These are phyloP conservation scores for Clarias gariepinus DNA, from an alignment of 2,113 vertebrate species.

Conservation along the genomic window DNA sequence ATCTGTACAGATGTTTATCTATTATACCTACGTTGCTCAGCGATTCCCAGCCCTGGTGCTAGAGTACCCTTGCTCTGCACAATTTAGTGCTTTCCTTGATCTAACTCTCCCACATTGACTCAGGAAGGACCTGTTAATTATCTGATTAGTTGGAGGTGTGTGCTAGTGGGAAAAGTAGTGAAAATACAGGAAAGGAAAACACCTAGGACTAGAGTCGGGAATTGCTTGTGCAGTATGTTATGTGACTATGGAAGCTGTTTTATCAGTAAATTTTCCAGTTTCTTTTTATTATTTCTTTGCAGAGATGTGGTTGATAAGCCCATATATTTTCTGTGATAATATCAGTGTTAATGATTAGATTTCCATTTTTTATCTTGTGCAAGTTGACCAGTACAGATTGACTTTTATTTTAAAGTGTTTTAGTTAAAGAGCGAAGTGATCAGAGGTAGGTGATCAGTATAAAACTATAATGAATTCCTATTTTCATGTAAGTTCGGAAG, in stretches of 20 bases:
- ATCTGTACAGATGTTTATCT: conserved; percentile 29
- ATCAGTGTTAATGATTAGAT: conserved; percentile 26
- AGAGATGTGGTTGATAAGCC: neutral
- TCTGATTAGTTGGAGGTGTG: neutral
- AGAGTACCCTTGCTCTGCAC: neutral
- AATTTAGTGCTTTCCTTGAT: neutral
- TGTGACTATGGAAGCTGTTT: conserved; percentile 1
- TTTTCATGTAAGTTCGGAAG: neutral
- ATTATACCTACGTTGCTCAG: conserved; percentile 6
- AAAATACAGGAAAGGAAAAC: neutral
- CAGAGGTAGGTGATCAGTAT: neutral
- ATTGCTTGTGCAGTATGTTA: neutral
- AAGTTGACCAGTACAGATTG: neutral
- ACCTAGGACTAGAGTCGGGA: neutral
- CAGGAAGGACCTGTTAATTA: neutral
- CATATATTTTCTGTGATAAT: conserved; percentile 4
- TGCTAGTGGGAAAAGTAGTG: neutral
- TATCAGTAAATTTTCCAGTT: conserved; percentile 1
- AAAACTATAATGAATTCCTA: neutral
- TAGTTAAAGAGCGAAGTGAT: neutral
- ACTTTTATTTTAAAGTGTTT: neutral
- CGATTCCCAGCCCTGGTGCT: neutral
- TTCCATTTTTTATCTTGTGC: neutral
- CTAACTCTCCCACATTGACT: neutral
- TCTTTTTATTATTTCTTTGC: conserved; percentile 24